These are phyloP conservation scores for Coracopsis vasa DNA, from an alignment of 2,113 vertebrate species.

Conservation along the genomic window DNA sequence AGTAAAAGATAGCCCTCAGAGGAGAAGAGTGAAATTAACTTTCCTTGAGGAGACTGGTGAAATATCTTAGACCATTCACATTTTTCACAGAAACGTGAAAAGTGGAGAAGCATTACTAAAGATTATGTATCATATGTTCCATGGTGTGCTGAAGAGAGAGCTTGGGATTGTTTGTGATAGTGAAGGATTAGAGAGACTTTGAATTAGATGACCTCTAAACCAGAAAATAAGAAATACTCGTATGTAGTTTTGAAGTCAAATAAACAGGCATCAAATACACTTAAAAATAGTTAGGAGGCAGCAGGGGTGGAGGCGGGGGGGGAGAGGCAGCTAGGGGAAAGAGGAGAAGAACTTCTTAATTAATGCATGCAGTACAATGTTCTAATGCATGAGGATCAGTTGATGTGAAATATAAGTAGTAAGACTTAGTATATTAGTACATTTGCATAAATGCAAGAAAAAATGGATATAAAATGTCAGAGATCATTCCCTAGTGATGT, in stretches of 20 bases:
- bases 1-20: background rate
- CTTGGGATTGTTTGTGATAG: background rate
- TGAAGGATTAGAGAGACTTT: background rate
- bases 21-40: background rate
- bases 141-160: background rate
- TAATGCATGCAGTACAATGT: background rate
- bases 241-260: background rate
- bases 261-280: background rate
- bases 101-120: background rate
- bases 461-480: background rate
- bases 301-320: fast-evolving
- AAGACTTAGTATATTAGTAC: background rate
- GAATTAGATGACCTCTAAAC: background rate
- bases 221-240: background rate
- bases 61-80: background rate
- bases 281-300: background rate
- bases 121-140: background rate
- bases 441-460: background rate
- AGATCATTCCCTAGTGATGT: background rate
- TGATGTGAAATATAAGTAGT: background rate
- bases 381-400: background rate
- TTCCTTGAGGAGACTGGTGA: background rate
- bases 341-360: background rate
- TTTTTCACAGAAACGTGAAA: background rate
- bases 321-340: fast-evolving